Base-by-base conservation (phyloP, 2,113 vertebrate species). In the Gallinago paraguaiae region DNA sequence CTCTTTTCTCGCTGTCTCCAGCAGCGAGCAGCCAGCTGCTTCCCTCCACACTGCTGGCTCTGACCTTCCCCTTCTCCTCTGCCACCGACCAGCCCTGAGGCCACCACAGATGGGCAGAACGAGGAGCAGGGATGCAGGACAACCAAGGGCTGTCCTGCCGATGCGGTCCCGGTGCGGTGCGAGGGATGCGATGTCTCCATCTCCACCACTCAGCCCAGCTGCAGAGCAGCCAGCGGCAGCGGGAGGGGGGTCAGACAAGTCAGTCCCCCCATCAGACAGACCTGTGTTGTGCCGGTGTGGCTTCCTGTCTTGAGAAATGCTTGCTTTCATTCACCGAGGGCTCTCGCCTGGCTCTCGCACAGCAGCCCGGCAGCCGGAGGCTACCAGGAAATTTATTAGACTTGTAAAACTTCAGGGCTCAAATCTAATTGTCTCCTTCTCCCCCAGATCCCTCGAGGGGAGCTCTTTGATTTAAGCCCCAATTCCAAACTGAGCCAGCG, bases 391-490 rank as follows among this genome's bases (percentile, higher is more conserved):
- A 95, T 96, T 96, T 96, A 97, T 97, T 96, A 93, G 93, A 96
- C 95, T 96, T 96, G 95, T 97, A 96, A 97, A 97, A 97, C 95
- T 93, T 95, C 92, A 95, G 94, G 94, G 92, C 88, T 96, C 90
- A 69, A 87, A 89, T 87, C 95, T 96, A 96, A 96, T 97, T 97
- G 96, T 95, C 95, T 96, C 82, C 88, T 83, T 95, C 69, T 94
- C 78, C 94, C 93, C 76, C 83, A 13, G 45, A 74, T 82, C 92
- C 96, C 90, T 76, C 3, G 69, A 91, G 94, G 96, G 96, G 82
- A 95, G 76, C 78, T 67, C 82, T 96, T 95, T 95, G 96, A 96
- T 96, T 96, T 95, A 95, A 96, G n/a, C 88, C 93, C 86, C 53
- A 46, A 63, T 91, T 93, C 82, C 86, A 72, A 86, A 61, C 61